Conservation (phyloP, 2,888 invertebrate species). For the Agrilus biguttatus region DNA sequence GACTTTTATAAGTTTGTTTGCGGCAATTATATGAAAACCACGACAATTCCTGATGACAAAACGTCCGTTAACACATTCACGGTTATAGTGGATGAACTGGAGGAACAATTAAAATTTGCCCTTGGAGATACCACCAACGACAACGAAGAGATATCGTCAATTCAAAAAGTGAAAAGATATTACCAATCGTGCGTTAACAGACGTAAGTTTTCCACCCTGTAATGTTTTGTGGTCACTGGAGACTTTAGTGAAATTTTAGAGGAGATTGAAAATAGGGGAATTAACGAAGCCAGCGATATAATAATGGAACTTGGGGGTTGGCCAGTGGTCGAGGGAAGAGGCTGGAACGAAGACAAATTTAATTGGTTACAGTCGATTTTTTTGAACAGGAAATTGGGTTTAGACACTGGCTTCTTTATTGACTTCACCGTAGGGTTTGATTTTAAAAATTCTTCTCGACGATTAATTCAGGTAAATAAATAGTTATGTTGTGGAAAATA, state of each 20-base stretch:
- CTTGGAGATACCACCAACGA: slow-evolving; percentile 24
- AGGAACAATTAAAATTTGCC: slow-evolving; percentile 28
- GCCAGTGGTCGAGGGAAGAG: slow-evolving; percentile 64
- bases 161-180: slow-evolving; percentile 29
- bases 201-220: slow-evolving; percentile 2
- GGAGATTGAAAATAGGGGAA: slow-evolving; percentile 57
- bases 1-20: slow-evolving; percentile 65
- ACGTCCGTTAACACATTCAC: slow-evolving; percentile 36
- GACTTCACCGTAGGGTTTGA: slow-evolving; percentile 9
- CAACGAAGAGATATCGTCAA: slow-evolving; percentile 26
- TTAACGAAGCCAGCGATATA: slow-evolving; percentile 35
- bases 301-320: slow-evolving; percentile 61
- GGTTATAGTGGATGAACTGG: slow-evolving; percentile 30
- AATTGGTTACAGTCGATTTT: slow-evolving; percentile 10
- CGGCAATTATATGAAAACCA: slow-evolving; percentile 50
- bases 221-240: no score
- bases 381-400: slow-evolving; percentile 10
- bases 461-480: slow-evolving; percentile 10
- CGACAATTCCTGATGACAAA: slow-evolving; percentile 60
- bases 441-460: slow-evolving; percentile 10
- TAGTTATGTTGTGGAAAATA: not conserved
- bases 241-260: slow-evolving; percentile 33
- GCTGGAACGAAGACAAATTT: slow-evolving; percentile 40
- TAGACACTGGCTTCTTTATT: slow-evolving; percentile 9
- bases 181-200: slow-evolving; percentile 33